phyloP scores from a whole-genome alignment of 2,888 invertebrate species.

The Lathronympha strigana region DNA sequence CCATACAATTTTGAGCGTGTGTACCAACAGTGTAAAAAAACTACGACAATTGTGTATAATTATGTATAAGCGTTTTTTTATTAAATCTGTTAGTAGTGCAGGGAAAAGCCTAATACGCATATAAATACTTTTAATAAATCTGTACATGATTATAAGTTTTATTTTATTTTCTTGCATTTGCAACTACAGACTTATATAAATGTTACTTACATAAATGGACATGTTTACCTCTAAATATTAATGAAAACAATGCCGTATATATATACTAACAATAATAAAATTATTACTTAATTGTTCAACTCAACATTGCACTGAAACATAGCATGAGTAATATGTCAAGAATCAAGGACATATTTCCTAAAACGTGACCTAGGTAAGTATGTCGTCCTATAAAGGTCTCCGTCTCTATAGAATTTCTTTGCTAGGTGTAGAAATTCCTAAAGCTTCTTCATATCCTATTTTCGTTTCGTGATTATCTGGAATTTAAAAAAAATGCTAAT shows the following conservation, averaged over 20 bases:
- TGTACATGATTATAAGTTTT: conserved; percentile 76
- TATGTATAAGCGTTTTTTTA: conserved; percentile 14
- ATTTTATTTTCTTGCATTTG: conserved; percentile 61
- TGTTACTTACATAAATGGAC: conserved; percentile 75
- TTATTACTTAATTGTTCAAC: conserved; percentile 73
- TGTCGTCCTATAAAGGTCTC: conserved; percentile 51
- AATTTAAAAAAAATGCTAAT: background rate
- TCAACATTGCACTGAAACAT: conserved; percentile 76
- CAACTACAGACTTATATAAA: conserved; percentile 67
- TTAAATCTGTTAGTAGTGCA: conserved; percentile 24
- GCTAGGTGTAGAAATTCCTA: conserved; percentile 96
- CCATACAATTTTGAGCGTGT: no score
- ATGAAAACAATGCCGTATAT: conserved; percentile 67
- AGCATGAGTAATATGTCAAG: conserved; percentile 64
- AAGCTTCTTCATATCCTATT: conserved; percentile 94
- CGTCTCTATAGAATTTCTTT: conserved; percentile 89
- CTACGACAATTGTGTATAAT: conserved; percentile 8
- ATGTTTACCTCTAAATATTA: conserved; percentile 67
- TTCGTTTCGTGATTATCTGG: conserved; percentile 84
- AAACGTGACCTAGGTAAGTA: conserved; percentile 40
- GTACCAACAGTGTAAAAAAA: conserved; percentile 20
- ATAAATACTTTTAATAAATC: conserved; percentile 72
- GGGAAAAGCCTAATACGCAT: conserved; percentile 43
- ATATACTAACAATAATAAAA: conserved; percentile 61
- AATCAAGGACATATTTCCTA: conserved; percentile 51